A percentile compares a stretch with the other conserved stretches of the same genome.
Conservation (phyloP, 2,888 invertebrate genomes). For the Piscicola geometra region DNA sequence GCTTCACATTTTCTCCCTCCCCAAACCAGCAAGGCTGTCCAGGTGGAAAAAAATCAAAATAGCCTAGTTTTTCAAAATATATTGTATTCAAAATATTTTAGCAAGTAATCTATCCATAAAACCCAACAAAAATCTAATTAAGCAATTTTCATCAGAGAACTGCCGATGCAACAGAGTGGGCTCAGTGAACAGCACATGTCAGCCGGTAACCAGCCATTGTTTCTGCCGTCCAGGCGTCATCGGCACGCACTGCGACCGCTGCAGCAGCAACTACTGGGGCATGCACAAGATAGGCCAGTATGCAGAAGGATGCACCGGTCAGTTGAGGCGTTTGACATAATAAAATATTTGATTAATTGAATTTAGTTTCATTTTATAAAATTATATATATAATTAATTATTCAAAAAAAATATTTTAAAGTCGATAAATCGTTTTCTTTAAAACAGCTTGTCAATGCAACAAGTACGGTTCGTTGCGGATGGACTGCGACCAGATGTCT, state of each 20-base stretch:
- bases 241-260: constrained; percentile 79
- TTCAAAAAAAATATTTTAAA: no score
- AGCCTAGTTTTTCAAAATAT: no score
- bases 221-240: constrained; percentile 67
- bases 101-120: no score
- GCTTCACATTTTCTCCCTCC: neutral
- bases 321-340: neutral
- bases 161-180: constrained; percentile 70
- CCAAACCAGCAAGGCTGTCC: constrained; percentile 3
- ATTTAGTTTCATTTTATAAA: no score
- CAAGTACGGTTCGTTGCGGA: constrained; percentile 19
- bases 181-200: constrained; percentile 15
- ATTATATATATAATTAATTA: no score
- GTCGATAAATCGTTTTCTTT: no score
- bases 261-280: constrained; percentile 64
- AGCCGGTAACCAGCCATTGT: constrained; percentile 28
- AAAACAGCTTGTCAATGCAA: constrained; percentile 26
- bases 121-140: no score
- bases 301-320: constrained; percentile 19
- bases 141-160: constrained; percentile 49
- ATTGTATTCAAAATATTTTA: no score
- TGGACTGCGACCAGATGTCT: constrained; percentile 30
- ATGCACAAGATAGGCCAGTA: constrained; percentile 20
- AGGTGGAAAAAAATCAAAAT: no score
- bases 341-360: no score